phyloP scores from a whole-genome alignment of 2,888 invertebrate genomes.

The Tetragnatha montana region DNA sequence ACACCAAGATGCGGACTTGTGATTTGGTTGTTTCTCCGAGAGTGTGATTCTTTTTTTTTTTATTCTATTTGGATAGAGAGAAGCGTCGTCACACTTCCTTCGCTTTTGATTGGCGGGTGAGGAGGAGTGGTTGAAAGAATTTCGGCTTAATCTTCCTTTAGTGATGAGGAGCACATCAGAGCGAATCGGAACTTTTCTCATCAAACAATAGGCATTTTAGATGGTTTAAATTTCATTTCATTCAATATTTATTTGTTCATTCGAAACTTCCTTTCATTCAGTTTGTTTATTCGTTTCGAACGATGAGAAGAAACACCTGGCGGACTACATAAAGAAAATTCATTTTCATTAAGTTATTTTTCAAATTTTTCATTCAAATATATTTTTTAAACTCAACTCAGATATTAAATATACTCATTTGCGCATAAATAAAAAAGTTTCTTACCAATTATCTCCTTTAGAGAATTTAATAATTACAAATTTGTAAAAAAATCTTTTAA shows the following conservation, averaged over 20 bases:
- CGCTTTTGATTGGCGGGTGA: constrained; percentile 39
- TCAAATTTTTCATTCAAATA: no score
- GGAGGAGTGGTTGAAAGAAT: constrained; percentile 23
- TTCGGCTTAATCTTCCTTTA: background rate
- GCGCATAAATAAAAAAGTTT: no score
- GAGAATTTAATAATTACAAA: no score
- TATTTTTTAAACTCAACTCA: no score
- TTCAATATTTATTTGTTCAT: background rate
- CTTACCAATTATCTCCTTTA: no score
- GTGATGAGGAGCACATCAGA: background rate
- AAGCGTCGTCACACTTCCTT: constrained; percentile 54
- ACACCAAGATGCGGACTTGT: background rate
- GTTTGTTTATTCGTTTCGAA: background rate
- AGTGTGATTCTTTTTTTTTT: constrained; percentile 32
- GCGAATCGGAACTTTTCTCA: background rate
- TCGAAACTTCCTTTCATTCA: background rate
- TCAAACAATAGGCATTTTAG: background rate
- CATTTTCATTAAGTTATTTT: no score
- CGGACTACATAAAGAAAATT: no score
- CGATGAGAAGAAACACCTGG: no score
- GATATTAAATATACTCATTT: no score
- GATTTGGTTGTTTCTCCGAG: background rate
- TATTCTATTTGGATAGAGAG: constrained; percentile 18
- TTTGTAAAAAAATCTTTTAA: no score
- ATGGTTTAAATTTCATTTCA: background rate